Base-by-base conservation (phyloP, 2,797 vertebrate genomes). In the Rhinophrynus dorsalis region DNA sequence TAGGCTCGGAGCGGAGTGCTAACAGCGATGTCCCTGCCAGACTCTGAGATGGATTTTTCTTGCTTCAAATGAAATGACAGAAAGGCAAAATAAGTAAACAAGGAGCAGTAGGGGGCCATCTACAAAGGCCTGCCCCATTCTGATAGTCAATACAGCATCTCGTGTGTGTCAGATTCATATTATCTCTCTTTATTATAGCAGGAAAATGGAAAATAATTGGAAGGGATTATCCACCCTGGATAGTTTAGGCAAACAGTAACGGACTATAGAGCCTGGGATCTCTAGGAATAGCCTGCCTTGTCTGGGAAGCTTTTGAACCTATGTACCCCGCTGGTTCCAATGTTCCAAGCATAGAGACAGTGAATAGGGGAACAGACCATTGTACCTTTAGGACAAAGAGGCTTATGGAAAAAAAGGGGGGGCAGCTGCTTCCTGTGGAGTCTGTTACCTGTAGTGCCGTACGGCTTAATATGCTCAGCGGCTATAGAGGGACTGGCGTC, bases 121-220 rank as follows among this genome's bases (percentile, higher is more conserved):
- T 62, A 21, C 27, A 62, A 54, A 61, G 57, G 21, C 2, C 33
- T 51, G 17, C 17, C 61, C 61, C 21, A 65, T 52, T 52, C 47
- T 42, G 5, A 11, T 7, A 40, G 32, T 44, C 57, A 32, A 2
- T 13, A 26, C 45, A 12, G 44, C 35, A 11, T 15, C 55, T 17
- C 33, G 1, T n/a, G 47, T 8, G 5, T 12, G 17, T n/a, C 18
- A 1, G 11, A 13, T 60, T 20, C 8, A 42, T 26, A 20, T 48
- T 21, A 24, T 17, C 12, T 9, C 12, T 15, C 15, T n/a, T 3
- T n/a, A 30, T 33, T 61, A 21, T 9, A 15, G 33, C 23, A 30
- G 38, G 29, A 27, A 47, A 45, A 20, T 6, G 21, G 27, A 67
- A 58, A 38, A 26, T 50, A 51, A 60, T 42, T 68, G 45, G 20